Base-by-base conservation (phyloP, 2,888 invertebrate genomes). In the Parnassius smintheus region DNA sequence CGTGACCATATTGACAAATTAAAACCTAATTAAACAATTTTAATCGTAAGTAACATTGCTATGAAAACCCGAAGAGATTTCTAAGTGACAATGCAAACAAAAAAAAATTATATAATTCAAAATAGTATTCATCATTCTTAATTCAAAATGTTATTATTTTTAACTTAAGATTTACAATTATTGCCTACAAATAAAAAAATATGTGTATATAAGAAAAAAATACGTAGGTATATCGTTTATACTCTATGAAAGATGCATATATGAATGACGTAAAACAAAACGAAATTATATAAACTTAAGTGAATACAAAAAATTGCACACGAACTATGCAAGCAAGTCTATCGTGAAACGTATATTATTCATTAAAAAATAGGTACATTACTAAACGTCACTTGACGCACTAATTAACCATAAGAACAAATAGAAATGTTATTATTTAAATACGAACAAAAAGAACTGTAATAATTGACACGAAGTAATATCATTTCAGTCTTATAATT, bases 401-500 rank as follows among this genome's bases (percentile, higher is more conserved):
- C 65, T 65, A 63, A 56, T 52, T 70, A 75, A 67, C 70, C 69
- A 59, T 64, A 74, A 74, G 70, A 80, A 78, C 73, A 78, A 76
- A 77, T 1, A 74, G 69, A 67, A 65, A 64, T 66, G 53, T 59
- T 65, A 49, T 61, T 61, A 63, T 51, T 60, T 18, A 18, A 18
- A 18, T 18, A 18, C 18, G 18, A 18, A 18, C 18, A 18, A 65
- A 52, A 65, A 62, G 53, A 59, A 61, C 62, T 64, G 63, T 65
- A 68, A 67, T 7, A 68, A 73, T 68, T 65, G 71, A 70, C 70
- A 62, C 66, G 68, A 67, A 70, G 65, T 64, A 69, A 70, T 71
- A 74, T 71, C 68, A 72, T 73, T 76, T 84, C 84, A 84, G 83
- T 84, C 83, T 83, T 82, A 76, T 78, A 71, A 75, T 64, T 64